Conservation (phyloP, 2,113 vertebrate genomes). For the Pituophis catenifer region DNA sequence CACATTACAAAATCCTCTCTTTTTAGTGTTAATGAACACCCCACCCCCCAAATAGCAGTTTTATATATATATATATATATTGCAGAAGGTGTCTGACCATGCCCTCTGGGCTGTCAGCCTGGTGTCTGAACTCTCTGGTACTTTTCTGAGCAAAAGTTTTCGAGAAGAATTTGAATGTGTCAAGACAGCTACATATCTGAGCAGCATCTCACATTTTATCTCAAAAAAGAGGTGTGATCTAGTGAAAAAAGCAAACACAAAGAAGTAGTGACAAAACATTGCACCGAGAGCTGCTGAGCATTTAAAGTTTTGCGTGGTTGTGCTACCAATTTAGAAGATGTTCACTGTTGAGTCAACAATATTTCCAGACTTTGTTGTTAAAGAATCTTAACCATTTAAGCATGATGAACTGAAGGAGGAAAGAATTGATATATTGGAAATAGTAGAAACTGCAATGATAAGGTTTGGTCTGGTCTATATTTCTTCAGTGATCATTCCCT, state of each 20-base stretch:
- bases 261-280: neutral
- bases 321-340: rapidly evolving
- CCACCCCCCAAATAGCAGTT: neutral
- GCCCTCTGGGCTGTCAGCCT: no score
- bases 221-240: neutral
- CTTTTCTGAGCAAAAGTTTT: neutral
- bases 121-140: neutral
- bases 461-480: neutral
- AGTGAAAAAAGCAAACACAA: neutral
- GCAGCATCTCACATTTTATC: neutral
- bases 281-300: neutral
- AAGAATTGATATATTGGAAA: neutral
- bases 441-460: neutral
- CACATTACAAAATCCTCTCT: neutral
- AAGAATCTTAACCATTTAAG: neutral
- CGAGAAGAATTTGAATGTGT: rapidly evolving
- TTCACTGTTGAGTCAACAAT: neutral
- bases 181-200: rapidly evolving
- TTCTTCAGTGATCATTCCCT: neutral
- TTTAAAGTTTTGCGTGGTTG: neutral
- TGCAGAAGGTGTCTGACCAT: neutral
- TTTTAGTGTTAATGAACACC: no score
- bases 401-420: neutral
- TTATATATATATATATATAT: neutral
- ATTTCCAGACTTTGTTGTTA: neutral